Base-by-base conservation (phyloP, 2,888 invertebrate genomes). In the Hemistola chrysoprasaria region DNA sequence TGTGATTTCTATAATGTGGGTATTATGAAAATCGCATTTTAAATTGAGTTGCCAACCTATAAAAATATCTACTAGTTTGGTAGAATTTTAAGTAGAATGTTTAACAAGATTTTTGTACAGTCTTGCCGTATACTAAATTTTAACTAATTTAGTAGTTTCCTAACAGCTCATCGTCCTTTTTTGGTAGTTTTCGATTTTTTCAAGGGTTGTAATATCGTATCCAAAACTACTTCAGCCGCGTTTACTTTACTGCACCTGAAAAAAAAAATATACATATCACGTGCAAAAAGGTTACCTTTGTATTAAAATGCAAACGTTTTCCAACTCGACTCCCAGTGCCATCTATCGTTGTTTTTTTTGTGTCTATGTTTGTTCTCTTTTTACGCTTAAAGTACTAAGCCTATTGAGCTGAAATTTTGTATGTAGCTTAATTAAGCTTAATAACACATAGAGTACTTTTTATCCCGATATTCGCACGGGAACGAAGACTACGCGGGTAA, bases 221-320 rank as follows among this genome's bases (percentile, higher is more conserved):
- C 78, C 51, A 88, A 44, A 0, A 88, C 83, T 0, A 85, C 63
- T 0, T 67, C 38, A 0, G 87, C 81, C 0, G 87, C 75, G 9
- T 81, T 74, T 0, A 59, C 77, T 56, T 80, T 78, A 33, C 82
- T 83, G 63, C 87, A 88, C 50, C 87, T 88, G 59, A 5, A 52
- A 62, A 39, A 11, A 47, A 42, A 37, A 40, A 21, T 36, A 22
- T 8, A 8, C 8, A 10, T 47, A 48, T 21, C 50, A 1, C n/a
- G n/a, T n/a, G n/a, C n/a, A n/a, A n/a, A n/a, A n/a, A n/a, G n/a
- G n/a, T n/a, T n/a, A n/a, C n/a, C n/a, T n/a, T n/a, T n/a, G n/a
- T n/a, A n/a, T n/a, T n/a, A n/a, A n/a, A n/a, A n/a, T n/a, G n/a
- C n/a, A n/a, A n/a, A n/a, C n/a, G n/a, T n/a, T n/a, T n/a, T n/a